Conservation (phyloP, 2,888 invertebrate species). For the Xestia sexstrigata region DNA sequence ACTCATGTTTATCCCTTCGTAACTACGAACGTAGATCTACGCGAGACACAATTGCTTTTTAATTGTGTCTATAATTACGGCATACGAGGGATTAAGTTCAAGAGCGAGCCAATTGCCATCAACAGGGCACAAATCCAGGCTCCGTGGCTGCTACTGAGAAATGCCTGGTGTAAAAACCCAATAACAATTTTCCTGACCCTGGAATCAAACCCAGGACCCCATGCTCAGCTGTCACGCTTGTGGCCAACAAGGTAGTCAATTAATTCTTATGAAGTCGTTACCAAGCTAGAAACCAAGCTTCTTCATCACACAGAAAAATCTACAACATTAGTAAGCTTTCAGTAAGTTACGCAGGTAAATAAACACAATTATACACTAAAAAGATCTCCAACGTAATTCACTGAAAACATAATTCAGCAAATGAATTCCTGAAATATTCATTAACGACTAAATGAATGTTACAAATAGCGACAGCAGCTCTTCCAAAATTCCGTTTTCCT, state of each 20-base stretch:
- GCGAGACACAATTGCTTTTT: too few species aligned
- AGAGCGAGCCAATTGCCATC: not conserved
- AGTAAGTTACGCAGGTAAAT: not conserved
- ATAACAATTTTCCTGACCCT: not conserved
- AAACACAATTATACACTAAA: not conserved
- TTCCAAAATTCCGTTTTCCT: constrained; percentile 51
- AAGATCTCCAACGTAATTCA: not conserved
- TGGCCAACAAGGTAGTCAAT: too few species aligned
- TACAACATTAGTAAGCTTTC: not conserved
- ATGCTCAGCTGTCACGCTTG: too few species aligned
- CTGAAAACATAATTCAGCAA: constrained; percentile 20
- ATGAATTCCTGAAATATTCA: constrained; percentile 43
- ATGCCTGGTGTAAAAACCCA: not conserved
- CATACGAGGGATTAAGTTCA: not conserved
- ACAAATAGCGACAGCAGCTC: constrained; percentile 33
- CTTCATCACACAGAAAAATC: not conserved
- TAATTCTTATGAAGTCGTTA: too few species aligned
- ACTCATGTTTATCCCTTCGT: too few species aligned
- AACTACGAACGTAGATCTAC: too few species aligned
- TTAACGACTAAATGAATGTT: constrained; percentile 33
- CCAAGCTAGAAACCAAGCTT: not conserved
- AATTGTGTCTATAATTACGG: too few species aligned
- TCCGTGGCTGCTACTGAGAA: not conserved
- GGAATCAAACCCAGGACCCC: not conserved
- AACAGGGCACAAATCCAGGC: not conserved